Evolutionary conservation across 2,113 vertebrate genomes (phyloP), one percentile per base, ranked within the genome.

Genomic region (Amphiprion percula): DNA sequence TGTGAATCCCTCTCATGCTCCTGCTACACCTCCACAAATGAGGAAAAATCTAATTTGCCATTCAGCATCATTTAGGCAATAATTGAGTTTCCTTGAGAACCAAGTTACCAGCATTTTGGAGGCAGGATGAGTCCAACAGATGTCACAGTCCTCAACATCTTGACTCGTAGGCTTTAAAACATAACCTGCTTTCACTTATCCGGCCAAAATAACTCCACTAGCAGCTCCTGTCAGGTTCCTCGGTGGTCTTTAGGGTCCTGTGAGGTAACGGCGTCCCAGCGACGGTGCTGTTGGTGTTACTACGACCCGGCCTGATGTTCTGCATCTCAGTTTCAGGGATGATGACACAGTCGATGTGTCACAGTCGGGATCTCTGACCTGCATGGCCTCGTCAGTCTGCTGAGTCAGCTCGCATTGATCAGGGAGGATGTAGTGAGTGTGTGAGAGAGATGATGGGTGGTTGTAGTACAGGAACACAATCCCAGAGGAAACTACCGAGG

Each of bases 321-420:
- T 16, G 66, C 8, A 11, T 86, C n/a, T 81, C 66, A 21, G 55
- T 68, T 74, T 81, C 62, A 53, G 52, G 2, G 63, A 55, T 41
- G 85, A 85, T 82, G 82, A 87, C 76, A 72, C 69, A 24, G 72
- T 59, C 49, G 23, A 62, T 74, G 64, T 61, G 50, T 72, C 44
- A 26, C 46, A 4, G 70, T 60, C 33, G 7, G 33, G 39, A 39
- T 68, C 55, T 71, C 61, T 85, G 78, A 77, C 68, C 71, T 33
- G 72, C 41, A n/a, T 21, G 7, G n/a, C 66, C 4, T 17, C 4
- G 68, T 19, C 55, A 21, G 65, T 62, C 76, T 77, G 84, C 84
- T 83, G 87, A 71, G 61, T 78, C 85, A 83, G 83, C 77, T n/a
- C 6, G 21, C 68, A 88, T 74, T 30, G 80, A 86, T 82, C 17